These are phyloP conservation scores for Wiebesia pumilae DNA, from an alignment of 1,140 invertebrate genomes.

Conservation along the genomic window DNA sequence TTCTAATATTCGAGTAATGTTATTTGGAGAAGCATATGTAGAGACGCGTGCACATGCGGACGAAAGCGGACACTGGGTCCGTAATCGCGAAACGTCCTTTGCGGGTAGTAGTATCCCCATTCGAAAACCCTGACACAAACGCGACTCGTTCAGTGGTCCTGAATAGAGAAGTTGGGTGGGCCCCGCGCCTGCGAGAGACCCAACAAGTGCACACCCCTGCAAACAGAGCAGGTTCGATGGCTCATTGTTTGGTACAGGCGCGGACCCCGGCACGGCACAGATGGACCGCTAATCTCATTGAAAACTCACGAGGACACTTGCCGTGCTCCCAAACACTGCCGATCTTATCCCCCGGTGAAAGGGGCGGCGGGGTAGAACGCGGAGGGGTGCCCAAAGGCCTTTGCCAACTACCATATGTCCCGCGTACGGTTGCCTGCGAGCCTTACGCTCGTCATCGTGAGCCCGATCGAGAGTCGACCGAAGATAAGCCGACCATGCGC, in stretches of 20 bases:
- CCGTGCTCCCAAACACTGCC: slow-evolving; percentile 7
- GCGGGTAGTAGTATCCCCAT: too few relatives aligned
- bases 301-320: slow-evolving; percentile 75
- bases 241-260: slow-evolving; percentile 69
- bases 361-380: slow-evolving; percentile 31
- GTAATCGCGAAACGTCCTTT: not conserved
- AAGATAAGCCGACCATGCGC: slow-evolving; percentile 46
- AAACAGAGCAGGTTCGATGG: slow-evolving; percentile 69
- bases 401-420: slow-evolving; percentile 74
- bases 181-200: not conserved
- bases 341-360: slow-evolving; percentile 2
- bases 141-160: too few relatives aligned
- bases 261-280: slow-evolving; percentile 69
- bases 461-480: not conserved
- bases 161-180: not conserved
- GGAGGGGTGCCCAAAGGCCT: slow-evolving; percentile 39
- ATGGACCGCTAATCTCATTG: slow-evolving; percentile 76
- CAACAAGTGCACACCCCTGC: not conserved
- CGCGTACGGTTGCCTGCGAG: slow-evolving; percentile 66
- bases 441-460: not conserved
- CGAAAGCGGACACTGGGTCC: not conserved
- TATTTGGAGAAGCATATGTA: not conserved
- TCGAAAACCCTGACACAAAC: too few relatives aligned
- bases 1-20: not conserved
- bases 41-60: too few relatives aligned